Evolutionary conservation across 2,797 vertebrate species (phyloP).

Genomic region (Buceros bicornis): DNA sequence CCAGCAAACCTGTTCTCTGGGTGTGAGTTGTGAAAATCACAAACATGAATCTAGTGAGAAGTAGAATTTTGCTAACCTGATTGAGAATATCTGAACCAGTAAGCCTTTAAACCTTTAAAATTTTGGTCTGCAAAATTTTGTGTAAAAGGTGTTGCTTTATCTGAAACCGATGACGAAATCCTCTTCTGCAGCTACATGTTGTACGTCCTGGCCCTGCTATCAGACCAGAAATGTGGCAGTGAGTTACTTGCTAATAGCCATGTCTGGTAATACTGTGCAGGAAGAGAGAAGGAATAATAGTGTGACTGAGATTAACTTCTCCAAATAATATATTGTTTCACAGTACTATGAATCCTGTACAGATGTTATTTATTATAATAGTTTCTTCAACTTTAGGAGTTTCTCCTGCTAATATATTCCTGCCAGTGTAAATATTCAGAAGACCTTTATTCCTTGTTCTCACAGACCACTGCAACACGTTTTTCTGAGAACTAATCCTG

Average conservation of each 20-base stretch:
- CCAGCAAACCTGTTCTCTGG: rapidly evolving
- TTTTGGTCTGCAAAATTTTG: neutral
- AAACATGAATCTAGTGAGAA: neutral
- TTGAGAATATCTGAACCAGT: neutral
- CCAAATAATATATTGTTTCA: neutral
- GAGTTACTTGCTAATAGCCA: neutral
- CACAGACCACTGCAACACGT: rapidly evolving
- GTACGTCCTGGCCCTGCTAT: neutral
- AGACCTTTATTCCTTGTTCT: neutral
- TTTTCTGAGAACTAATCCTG: neutral
- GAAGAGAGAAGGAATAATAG: neutral
- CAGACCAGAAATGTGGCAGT: neutral
- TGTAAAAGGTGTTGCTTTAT: neutral
- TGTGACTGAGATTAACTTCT: neutral
- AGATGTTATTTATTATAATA: neutral
- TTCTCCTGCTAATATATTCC: neutral
- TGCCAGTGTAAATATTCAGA: neutral
- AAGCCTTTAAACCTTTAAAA: neutral
- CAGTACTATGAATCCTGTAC: neutral
- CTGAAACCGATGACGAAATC: neutral
- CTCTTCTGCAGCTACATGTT: neutral
- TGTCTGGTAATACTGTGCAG: neutral
- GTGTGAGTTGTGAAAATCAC: neutral
- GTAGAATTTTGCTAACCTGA: neutral
- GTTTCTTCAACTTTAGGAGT: neutral